Base-by-base conservation (phyloP, 2,113 vertebrate species). In the Fregata magnificens region DNA sequence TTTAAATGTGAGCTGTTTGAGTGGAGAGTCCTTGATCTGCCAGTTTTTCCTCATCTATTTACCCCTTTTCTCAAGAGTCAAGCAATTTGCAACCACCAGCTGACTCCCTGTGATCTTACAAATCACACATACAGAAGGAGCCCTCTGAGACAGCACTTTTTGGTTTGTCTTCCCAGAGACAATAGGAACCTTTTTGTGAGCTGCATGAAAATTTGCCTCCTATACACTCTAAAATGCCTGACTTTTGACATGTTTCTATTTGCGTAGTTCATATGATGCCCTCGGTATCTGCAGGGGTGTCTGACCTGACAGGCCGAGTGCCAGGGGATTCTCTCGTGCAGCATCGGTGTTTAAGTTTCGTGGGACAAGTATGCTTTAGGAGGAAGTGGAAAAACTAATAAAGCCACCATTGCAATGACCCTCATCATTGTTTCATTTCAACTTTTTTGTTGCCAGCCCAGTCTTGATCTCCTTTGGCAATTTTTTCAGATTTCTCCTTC, bases 401-500 rank as follows among this genome's bases (percentile, higher is more conserved):
- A 77, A 87, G 29, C 58, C 55, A 70, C 45, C 42, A 25, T 28
- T 7, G 15, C 53, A 82, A 65, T 8, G 16, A 92, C 10, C 7
- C 16, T 80, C 50, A 31, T 80, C 50, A 31, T 55, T 63, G 34
- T 72, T 85, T 90, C 6, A 10, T 79, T 74, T 71, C 59, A 67
- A 7, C 32, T 67, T 67, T 61, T 89, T 67, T 80, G 22, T 62
- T 38, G 52, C 52, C n/a, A 74, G 9, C 12, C 55, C 8, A 1
- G 26, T 71, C 52, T 86, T 40, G 1, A 47, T 52, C 16, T 94
- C 42, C 36, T 61, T 79, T 32, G 61, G 15, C 55, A 82, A 42
- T 89, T 95, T 81, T 90, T 95, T 59, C 15, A 78, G 34, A 67
- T 87, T 82, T 93, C 16, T 85, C 42, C 29, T 52, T 87, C 85